phyloP scores from a whole-genome alignment of 2,888 invertebrate genomes.

The Trichacis sp. region DNA sequence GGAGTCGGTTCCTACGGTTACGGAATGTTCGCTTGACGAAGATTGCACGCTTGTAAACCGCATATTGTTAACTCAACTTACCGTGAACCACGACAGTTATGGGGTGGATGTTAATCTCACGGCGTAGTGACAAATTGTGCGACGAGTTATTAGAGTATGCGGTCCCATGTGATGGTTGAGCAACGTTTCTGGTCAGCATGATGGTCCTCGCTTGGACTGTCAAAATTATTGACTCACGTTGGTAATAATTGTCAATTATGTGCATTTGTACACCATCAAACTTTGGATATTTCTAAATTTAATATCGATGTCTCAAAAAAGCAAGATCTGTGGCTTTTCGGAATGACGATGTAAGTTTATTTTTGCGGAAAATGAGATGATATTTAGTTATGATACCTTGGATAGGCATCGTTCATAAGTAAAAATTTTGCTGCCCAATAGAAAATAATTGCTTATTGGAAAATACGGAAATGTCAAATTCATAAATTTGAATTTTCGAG shows the following conservation, averaged over 20 bases:
- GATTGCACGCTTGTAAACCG: slow-evolving; percentile 16
- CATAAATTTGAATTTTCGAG: too few relatives aligned
- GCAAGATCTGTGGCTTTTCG: too few relatives aligned
- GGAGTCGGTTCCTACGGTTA: background rate
- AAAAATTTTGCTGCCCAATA: too few relatives aligned
- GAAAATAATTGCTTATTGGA: too few relatives aligned
- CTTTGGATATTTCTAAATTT: too few relatives aligned
- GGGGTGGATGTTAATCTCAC: slow-evolving; percentile 37
- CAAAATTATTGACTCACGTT: slow-evolving; percentile 49
- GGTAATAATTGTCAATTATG: slow-evolving; percentile 44
- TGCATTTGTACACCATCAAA: too few relatives aligned
- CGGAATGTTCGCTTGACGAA: background rate
- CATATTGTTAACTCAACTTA: slow-evolving; percentile 26
- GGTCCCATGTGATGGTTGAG: slow-evolving; percentile 46
- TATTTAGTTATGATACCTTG: too few relatives aligned
- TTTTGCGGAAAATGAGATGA: too few relatives aligned
- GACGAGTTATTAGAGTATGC: slow-evolving; percentile 39
- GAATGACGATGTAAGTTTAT: too few relatives aligned
- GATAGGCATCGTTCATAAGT: too few relatives aligned
- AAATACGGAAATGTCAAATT: too few relatives aligned
- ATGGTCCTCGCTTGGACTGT: slow-evolving; percentile 23
- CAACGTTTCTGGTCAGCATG: slow-evolving; percentile 19
- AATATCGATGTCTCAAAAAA: too few relatives aligned
- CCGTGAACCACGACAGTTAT: slow-evolving; percentile 22
- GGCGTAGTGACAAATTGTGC: slow-evolving; percentile 37